Percentiles rank a stretch among this genome's conserved stretches.
These are phyloP conservation scores for Tachysurus vachellii DNA, from an alignment of 2,113 vertebrate genomes.

Conservation along the genomic window DNA sequence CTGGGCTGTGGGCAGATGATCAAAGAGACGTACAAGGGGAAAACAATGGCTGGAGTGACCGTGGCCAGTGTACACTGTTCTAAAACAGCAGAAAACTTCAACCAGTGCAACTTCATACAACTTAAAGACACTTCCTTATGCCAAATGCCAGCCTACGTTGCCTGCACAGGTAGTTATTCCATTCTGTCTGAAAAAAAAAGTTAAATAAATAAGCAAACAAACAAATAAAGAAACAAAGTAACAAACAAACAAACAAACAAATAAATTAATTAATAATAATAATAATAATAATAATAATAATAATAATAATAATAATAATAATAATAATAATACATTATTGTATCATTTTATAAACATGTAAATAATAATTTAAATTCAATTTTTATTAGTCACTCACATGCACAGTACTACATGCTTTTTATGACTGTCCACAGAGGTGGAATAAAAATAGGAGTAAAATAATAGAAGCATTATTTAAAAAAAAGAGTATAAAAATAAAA, in stretches of 20 bases:
- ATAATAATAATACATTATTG: not conserved
- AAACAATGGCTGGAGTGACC: accelerated
- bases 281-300: not conserved
- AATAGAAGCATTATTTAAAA: no score
- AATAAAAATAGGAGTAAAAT: no score
- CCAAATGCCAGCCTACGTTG: not conserved
- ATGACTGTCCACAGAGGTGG: no score
- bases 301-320: not conserved
- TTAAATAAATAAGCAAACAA: not conserved
- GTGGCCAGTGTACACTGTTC: slow-evolving; percentile 45
- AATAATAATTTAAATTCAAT: not conserved
- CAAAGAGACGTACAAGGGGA: accelerated
- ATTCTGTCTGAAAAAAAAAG: not conserved
- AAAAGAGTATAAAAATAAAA: no score
- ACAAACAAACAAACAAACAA: no score
- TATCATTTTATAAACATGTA: not conserved
- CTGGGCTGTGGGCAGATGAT: slow-evolving; percentile 44
- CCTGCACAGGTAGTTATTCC: slow-evolving; percentile 63
- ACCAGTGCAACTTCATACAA: slow-evolving; percentile 47
- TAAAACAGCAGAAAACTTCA: accelerated
- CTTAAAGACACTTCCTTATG: accelerated
- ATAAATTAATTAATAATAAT: not conserved
- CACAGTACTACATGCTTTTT: no score
- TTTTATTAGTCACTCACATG: no score
- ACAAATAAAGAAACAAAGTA: not conserved